Conservation (phyloP, 2,797 vertebrate species). For the Crenuchus spilurus region DNA sequence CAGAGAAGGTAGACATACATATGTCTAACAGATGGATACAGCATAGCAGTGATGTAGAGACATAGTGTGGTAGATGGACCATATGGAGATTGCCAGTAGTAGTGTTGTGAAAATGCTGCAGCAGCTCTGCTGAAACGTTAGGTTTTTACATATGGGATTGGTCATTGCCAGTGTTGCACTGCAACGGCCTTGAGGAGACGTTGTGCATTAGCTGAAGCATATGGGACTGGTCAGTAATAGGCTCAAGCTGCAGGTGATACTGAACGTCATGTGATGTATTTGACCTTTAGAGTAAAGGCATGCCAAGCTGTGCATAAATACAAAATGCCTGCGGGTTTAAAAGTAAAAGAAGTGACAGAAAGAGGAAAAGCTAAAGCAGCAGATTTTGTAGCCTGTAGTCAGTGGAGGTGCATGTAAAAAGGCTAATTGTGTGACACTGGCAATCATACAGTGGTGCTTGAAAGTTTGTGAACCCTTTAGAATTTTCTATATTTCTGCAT, state of each 20-base stretch:
- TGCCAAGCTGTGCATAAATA: not conserved
- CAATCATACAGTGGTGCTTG: too few relatives aligned
- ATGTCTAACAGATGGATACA: not conserved
- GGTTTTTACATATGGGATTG: not conserved
- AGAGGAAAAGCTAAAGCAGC: not conserved
- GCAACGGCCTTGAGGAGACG: not conserved
- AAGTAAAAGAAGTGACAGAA: not conserved
- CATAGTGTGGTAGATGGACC: not conserved
- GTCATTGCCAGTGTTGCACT: not conserved
- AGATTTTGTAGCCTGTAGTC: not conserved
- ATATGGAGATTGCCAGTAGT: constrained; percentile 26
- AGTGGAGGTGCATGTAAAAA: not conserved
- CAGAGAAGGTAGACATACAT: not conserved
- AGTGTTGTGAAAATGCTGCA: not conserved
- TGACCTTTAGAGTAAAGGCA: constrained; percentile 25
- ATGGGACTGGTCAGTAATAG: constrained; percentile 43
- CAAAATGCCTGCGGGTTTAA: not conserved
- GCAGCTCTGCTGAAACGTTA: not conserved
- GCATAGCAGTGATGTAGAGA: not conserved
- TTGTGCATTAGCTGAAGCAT: not conserved
- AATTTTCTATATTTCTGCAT: too few relatives aligned
- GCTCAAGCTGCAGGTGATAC: constrained; percentile 32
- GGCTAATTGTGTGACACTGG: not conserved
- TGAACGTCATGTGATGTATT: constrained; percentile 11
- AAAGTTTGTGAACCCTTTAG: too few relatives aligned